Evolutionary conservation across 2,797 vertebrate genomes (phyloP), one percentile per base, ranked within the genome.

Genomic region (Caiman crocodilus): DNA sequence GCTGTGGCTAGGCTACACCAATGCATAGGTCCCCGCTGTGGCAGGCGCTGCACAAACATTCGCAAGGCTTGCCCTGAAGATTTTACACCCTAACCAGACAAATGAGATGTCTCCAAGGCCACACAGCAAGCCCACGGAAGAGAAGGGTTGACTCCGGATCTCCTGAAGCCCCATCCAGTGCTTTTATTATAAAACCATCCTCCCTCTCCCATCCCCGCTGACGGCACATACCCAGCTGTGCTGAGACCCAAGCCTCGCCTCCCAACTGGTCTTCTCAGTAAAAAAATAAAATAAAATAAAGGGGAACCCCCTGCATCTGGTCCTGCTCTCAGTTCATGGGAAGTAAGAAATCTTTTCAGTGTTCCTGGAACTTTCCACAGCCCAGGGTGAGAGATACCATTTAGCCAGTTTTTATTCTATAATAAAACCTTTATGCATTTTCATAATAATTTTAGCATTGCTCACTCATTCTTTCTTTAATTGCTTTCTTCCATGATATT

Each of bases 371-470:
- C 83, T 96, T 95, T 50, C 77, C 69, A 75, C 14, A 81, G 59
- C 59, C 78, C 74, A 82, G 81, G 73, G 25, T 42, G 91, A 73
- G 80, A 74, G 76, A 87, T 50, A 85, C 86, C 86, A 87, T 73
- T 88, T 93, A 83, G 81, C 84, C 42, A 82, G 85, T 32, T 94
- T 87, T 95, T 87, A 79, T 87, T 93, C 82, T 77, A 71, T 87
- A 81, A 93, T 85, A 96, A 94, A 96, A 94, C 87, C 73, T 79
- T 67, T 9, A 84, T 64, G 79, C 75, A 89, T 94, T 97, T 96
- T 92, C 93, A 88, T 95, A 93, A 95, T 92, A 93, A 95, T 95
- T 95, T 77, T 73, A 93, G 85, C 92, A 75, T 71, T 59, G 75
- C 85, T 96, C 91, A 83, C 65, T 96, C 77, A 12, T 90, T 94